Evolutionary conservation across 2,888 invertebrate species (phyloP), one percentile per base, ranked within the genome.

Genomic region (Fragum whitleyi): DNA sequence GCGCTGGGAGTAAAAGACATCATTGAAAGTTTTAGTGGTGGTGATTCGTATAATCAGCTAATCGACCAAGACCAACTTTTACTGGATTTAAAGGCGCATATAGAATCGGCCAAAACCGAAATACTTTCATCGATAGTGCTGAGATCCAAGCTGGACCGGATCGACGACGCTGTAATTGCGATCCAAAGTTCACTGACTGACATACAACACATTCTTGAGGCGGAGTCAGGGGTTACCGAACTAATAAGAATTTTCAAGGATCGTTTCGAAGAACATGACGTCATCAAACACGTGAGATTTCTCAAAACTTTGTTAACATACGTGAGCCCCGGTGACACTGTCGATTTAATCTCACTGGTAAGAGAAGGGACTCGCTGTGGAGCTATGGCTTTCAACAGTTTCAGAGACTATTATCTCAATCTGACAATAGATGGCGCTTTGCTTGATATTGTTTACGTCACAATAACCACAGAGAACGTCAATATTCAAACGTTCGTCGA

Each of bases 101-200:
- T 69, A 16, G 47, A 69, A n/a, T 23, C 69, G 16, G 55, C 75
- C 1, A 68, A 59, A 29, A 75, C 47, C 5, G 36, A 57, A 7
- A 42, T 69, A 14, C 28, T 75, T 0, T 57, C 57, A 29, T 57
- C 51, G 5, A 59, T 57, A 6, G 7, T 74, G 5, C 42, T 74
- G 28, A 39, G 47, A 28, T 76, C 76, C 3, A 70, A 76, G 32
- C 53, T 76, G 0, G 76, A 70, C 19, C 29, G 61, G 14, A 39
- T 76, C n/a, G 75, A 70, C 32, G 69, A 76, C 23, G 70, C 75
- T 36, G 75, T 76, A 5, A 70, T 70, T 26, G 61, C 69, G 14
- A 53, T 76, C 14, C 69, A 62, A 19, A 76, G 75, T 32, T 76
- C 75, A 1, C 59, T 76, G 9, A 36, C 32, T 0, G 75, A 76